phyloP scores from a whole-genome alignment of 2,888 invertebrate species.

The Campaea margaritaria region DNA sequence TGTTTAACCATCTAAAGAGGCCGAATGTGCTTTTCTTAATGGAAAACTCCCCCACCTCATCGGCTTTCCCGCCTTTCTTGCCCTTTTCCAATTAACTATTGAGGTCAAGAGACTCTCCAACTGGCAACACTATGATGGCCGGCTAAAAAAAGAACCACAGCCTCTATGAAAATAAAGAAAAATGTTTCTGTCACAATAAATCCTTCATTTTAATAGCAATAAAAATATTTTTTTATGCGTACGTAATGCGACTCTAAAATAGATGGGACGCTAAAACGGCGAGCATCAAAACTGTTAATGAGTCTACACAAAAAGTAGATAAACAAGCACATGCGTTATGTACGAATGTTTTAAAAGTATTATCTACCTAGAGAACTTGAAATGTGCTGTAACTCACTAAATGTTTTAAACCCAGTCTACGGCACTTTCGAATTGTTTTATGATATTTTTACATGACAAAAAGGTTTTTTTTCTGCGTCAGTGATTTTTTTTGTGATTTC shows the following conservation, averaged over 20 bases:
- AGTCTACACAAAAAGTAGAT: conserved; percentile 20
- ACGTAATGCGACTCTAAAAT: conserved; percentile 29
- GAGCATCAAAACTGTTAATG: conserved; percentile 28
- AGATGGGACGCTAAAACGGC: conserved; percentile 30
- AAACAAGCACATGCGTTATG: conserved; percentile 25
- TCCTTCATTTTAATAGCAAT: conserved; percentile 33
- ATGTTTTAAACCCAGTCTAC: conserved; percentile 61
- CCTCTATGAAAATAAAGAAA: conserved; percentile 19
- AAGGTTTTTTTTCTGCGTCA: conserved; percentile 36
- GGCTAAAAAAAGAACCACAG: conserved; percentile 36
- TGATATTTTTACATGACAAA: conserved; percentile 37
- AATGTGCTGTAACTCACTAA: conserved; percentile 33
- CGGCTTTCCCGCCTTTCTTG: conserved; percentile 31
- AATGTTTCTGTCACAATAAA: conserved; percentile 24
- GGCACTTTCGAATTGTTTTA: conserved; percentile 46
- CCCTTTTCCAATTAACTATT: conserved; percentile 45
- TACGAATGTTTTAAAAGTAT: conserved; percentile 17
- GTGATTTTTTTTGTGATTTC: conserved; percentile 36
- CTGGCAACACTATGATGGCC: conserved; percentile 32
- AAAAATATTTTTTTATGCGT: conserved; percentile 29
- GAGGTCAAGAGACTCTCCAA: conserved; percentile 39
- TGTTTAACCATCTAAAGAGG: conserved; percentile 4
- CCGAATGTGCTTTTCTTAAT: conserved; percentile 21
- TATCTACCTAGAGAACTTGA: conserved; percentile 25
- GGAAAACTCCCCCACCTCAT: conserved; percentile 21